Base-by-base conservation (phyloP, 2,113 vertebrate genomes). In the Atractosteus spatula region DNA sequence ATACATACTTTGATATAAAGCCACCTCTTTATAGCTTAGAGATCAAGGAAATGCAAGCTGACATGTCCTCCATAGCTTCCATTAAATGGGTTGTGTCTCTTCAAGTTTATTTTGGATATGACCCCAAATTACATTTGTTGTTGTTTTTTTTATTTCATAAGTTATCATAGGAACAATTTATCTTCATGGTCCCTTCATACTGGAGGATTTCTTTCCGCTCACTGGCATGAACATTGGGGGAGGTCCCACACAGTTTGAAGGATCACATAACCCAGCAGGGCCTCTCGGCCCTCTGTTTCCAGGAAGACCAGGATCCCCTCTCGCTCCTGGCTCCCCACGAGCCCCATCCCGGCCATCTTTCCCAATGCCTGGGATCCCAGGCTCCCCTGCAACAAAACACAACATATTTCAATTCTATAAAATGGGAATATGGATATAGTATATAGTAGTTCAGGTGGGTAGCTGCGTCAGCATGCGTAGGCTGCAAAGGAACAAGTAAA, bases 181-280 rank as follows among this genome's bases (percentile, higher is more conserved):
- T 41, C 55, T 75, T 92, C 84, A 92, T 6, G 69, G 79, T 51
- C 88, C 83, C 73, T 89, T 92, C 75, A 89, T 79, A 62, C 77
- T 75, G 12, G 81, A 62, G 1, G 91, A 83, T 73, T 92, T 92
- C 78, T 92, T 92, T 3, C 90, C 90, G 2, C 85, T 76, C 71
- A 92, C 41, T 4, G 67, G 68, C 86, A 93, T 74, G 13, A 89
- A 90, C 62, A 89, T 73, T 29, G 89, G 88, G 11, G 86, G 88
- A n/a, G 85, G 69, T 70, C 79, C 67, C 45, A 79, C 82, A 76
- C 92, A 93, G 70, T 86, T 87, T 0, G 91, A 91, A 13, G 92
- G 91, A 73, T 93, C 92, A 42, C 92, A 93, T 51, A 93, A 83
- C n/a, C 92, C 92, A 0, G 88, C 87, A 0, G 83, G 63, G 3